Percentiles rank a stretch among this genome's conserved stretches.
Conservation (phyloP, 2,797 vertebrate species). For the Malurus leucopterus region DNA sequence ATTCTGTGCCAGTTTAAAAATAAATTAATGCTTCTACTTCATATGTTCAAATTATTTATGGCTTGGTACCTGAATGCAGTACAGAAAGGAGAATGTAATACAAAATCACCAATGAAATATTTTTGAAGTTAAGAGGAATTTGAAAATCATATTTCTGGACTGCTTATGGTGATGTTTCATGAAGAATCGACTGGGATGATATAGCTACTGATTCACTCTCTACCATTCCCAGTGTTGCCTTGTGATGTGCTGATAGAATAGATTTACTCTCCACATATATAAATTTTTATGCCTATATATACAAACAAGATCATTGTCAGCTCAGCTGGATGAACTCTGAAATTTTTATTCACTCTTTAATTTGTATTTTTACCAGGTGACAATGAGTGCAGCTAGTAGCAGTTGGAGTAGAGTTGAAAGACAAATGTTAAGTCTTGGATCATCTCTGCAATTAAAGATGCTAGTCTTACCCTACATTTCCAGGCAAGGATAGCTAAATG, state of each 20-base stretch:
- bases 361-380: slow-evolving; percentile 17
- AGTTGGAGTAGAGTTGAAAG: not conserved
- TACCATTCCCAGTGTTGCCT: not conserved
- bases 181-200: not conserved
- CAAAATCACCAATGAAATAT: not conserved
- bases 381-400: not conserved
- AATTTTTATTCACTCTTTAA: slow-evolving; percentile 15
- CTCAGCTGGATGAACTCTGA: not conserved
- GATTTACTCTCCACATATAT: not conserved
- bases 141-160: not conserved
- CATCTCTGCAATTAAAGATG: not conserved
- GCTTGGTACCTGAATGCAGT: not conserved
- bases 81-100: not conserved
- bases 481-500: not conserved
- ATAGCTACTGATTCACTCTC: not conserved
- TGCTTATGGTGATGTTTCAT: not conserved
- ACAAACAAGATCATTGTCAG: not conserved
- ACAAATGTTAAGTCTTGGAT: not conserved
- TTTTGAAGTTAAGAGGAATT: not conserved
- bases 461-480: not conserved
- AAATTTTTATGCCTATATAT: not conserved
- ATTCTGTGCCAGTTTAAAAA: not conserved
- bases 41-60: not conserved
- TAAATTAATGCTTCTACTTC: not conserved
- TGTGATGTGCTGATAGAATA: not conserved